A percentile compares a stretch with the other conserved stretches of the same genome.
phyloP scores from a whole-genome alignment of 1,140 invertebrate genomes.

The Diorhabda carinulata region DNA sequence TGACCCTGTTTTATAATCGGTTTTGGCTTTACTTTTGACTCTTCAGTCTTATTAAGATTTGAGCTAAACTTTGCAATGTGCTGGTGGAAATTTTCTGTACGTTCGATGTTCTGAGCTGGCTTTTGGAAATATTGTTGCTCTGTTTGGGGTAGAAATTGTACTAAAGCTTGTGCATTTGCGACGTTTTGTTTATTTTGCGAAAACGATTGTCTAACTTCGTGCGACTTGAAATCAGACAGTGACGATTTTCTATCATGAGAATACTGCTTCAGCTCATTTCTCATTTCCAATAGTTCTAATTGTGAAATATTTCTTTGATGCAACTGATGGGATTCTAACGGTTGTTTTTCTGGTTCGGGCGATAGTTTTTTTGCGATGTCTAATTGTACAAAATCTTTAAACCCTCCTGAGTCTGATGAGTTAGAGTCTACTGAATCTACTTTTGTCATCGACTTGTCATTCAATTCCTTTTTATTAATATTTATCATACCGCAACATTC shows the following conservation, averaged over 20 bases:
- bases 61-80: slow-evolving; percentile 32
- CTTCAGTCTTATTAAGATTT: slow-evolving; percentile 32
- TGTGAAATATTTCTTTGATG: slow-evolving; percentile 44
- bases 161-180: slow-evolving; percentile 42
- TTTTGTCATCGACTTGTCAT: slow-evolving; percentile 41
- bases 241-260: slow-evolving; percentile 40
- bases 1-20: slow-evolving; percentile 40
- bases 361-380: slow-evolving; percentile 31
- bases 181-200: slow-evolving; percentile 31
- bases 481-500: slow-evolving; percentile 46
- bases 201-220: slow-evolving; percentile 27
- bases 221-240: slow-evolving; percentile 36
- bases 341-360: slow-evolving; percentile 9
- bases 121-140: slow-evolving; percentile 26
- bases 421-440: slow-evolving; percentile 46
- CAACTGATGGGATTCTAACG: slow-evolving; percentile 12
- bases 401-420: slow-evolving; percentile 47
- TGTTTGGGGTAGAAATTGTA: slow-evolving; percentile 41
- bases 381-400: slow-evolving; percentile 45
- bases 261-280: slow-evolving; percentile 29
- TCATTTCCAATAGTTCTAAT: slow-evolving; percentile 35
- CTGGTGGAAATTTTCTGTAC: slow-evolving; percentile 22
- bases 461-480: slow-evolving; percentile 40
- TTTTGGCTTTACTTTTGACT: slow-evolving; percentile 33
- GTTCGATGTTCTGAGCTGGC: slow-evolving; percentile 13